These are phyloP conservation scores for Mellivora capensis DNA, from an alignment of 2,113 vertebrate genomes.

Conservation along the genomic window DNA sequence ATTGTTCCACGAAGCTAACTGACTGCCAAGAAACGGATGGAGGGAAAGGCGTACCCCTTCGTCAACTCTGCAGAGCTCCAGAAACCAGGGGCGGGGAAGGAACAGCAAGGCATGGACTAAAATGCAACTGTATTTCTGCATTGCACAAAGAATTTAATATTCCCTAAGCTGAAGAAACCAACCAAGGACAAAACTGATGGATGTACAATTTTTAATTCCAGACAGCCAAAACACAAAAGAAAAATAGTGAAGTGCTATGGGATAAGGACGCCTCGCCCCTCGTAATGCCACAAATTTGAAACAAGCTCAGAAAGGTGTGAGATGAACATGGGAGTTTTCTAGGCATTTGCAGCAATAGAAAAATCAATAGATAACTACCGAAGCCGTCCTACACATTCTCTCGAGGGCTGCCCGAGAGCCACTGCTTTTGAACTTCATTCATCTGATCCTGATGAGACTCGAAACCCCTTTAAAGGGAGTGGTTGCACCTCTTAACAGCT, in stretches of 20 bases:
- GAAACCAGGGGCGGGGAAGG: not conserved
- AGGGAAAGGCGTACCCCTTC: not conserved
- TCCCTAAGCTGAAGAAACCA: not conserved
- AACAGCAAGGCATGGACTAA: not conserved
- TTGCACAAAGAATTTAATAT: not conserved
- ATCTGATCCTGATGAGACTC: slow-evolving; percentile 16
- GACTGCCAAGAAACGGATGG: not conserved
- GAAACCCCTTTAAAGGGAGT: not conserved
- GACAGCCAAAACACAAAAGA: not conserved
- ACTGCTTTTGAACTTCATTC: not conserved
- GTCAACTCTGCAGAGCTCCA: not conserved
- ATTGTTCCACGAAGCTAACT: not conserved
- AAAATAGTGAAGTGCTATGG: not conserved
- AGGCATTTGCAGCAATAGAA: not conserved
- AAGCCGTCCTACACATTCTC: not conserved
- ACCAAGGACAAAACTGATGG: not conserved
- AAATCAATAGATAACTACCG: not conserved
- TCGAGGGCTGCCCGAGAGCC: not conserved
- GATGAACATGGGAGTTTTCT: not conserved
- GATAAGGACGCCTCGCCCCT: not conserved
- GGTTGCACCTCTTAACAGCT: not conserved
- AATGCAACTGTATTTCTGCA: not conserved
- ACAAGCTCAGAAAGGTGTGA: not conserved
- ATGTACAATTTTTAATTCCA: not conserved
- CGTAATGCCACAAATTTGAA: not conserved